phyloP scores from a whole-genome alignment of 2,113 vertebrate genomes.

The Thymallus thymallus region DNA sequence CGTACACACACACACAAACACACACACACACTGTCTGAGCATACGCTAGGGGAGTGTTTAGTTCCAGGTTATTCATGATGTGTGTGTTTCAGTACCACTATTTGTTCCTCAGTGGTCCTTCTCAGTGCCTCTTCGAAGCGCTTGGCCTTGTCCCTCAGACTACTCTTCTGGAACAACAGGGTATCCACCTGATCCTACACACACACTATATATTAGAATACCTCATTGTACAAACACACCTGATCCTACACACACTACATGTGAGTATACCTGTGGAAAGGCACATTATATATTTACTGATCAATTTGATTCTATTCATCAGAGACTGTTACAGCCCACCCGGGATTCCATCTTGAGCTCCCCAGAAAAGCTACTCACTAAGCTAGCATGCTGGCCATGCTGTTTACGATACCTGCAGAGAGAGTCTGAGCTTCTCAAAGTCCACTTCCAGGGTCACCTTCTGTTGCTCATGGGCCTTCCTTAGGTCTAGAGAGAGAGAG shows the following conservation, averaged over 20 bases:
- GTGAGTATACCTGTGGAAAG: neutral
- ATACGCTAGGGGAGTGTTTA: too few relatives aligned
- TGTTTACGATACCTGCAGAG: conserved; percentile 80
- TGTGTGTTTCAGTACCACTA: conserved; percentile 75
- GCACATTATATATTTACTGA: too few relatives aligned
- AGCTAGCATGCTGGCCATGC: too few relatives aligned
- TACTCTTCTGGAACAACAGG: conserved; percentile 91
- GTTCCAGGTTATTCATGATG: neutral
- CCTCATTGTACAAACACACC: conserved; percentile 1
- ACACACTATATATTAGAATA: neutral
- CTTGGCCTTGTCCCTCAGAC: conserved; percentile 87
- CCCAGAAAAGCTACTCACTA: too few relatives aligned
- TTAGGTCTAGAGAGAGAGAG: conserved; percentile 75
- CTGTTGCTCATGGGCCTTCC: conserved; percentile 86
- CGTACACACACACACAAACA: conserved; percentile 5
- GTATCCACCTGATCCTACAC: conserved; percentile 93
- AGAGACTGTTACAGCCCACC: too few relatives aligned
- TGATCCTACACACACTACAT: conserved; percentile 77
- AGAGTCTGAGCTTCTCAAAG: conserved; percentile 88
- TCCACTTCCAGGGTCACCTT: conserved; percentile 86
- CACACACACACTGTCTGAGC: neutral
- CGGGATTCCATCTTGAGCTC: too few relatives aligned
- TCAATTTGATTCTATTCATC: too few relatives aligned
- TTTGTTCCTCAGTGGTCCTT: conserved; percentile 88
- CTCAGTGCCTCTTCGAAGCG: conserved; percentile 94